These are phyloP conservation scores for Premnoplex brunnescens DNA, from an alignment of 2,797 vertebrate genomes.

Conservation along the genomic window DNA sequence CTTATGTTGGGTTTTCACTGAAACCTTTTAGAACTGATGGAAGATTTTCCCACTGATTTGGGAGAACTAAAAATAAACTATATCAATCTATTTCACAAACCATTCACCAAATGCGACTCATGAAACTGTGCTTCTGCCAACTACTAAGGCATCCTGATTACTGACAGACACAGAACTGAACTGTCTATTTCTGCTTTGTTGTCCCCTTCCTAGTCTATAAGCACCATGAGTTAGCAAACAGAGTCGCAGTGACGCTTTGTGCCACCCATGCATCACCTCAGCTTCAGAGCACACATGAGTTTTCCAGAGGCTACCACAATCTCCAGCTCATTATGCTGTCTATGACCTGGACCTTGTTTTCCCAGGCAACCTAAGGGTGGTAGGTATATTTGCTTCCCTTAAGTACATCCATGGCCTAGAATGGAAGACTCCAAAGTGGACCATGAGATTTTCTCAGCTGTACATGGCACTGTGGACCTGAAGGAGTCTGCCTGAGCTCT, in stretches of 20 bases:
- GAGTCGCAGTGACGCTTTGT: background rate
- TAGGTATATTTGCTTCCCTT: background rate
- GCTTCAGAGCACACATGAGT: accelerated
- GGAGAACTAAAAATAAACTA: background rate
- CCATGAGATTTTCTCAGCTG: background rate
- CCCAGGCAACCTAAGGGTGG: accelerated
- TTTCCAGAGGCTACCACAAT: background rate
- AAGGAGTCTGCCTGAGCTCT: background rate
- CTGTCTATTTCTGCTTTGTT: background rate
- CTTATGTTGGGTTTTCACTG: background rate
- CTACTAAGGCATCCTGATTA: background rate
- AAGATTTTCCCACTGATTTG: background rate
- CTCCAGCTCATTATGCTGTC: background rate
- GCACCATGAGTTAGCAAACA: accelerated
- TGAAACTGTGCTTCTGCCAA: background rate
- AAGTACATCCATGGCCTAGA: background rate
- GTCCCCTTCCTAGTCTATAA: background rate
- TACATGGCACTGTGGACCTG: background rate
- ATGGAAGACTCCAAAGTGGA: background rate
- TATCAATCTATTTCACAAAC: background rate
- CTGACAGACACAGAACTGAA: background rate
- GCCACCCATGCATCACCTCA: background rate
- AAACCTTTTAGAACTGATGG: background rate
- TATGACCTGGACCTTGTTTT: background rate
- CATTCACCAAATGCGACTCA: background rate